A percentile compares a stretch with the other conserved stretches of the same genome.
Conservation (phyloP, 2,113 vertebrate genomes). For the Prionailurus bengalensis region DNA sequence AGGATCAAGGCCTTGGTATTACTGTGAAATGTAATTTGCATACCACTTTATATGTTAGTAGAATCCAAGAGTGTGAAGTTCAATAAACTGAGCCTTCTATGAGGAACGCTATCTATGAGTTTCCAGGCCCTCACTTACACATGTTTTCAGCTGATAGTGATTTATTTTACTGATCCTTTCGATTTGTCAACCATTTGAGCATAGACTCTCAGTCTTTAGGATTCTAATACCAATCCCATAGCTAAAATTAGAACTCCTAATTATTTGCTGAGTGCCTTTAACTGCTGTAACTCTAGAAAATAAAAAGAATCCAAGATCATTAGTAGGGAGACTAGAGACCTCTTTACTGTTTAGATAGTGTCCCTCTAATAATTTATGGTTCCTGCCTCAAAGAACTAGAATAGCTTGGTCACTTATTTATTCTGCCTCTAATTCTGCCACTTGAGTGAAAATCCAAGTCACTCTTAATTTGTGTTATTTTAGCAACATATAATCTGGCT, state of each 20-base stretch:
- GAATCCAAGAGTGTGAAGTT: constrained; percentile 36
- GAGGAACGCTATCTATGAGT: background rate
- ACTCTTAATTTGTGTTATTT: constrained; percentile 79
- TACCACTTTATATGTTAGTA: constrained; percentile 28
- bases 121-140: background rate
- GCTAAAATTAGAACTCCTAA: constrained; percentile 73
- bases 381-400: constrained; percentile 67
- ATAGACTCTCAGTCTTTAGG: constrained; percentile 18
- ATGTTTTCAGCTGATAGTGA: constrained; percentile 40
- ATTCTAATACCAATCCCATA: constrained; percentile 44
- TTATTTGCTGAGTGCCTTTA: constrained; percentile 30
- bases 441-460: constrained; percentile 64
- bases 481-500: constrained; percentile 73
- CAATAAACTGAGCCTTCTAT: constrained; percentile 1
- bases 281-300: constrained; percentile 50
- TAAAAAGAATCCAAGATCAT: constrained; percentile 8
- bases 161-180: constrained; percentile 53
- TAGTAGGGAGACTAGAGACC: background rate
- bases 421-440: constrained; percentile 68
- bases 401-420: constrained; percentile 69
- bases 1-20: background rate
- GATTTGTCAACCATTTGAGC: constrained; percentile 29
- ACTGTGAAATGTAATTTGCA: constrained; percentile 64
- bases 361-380: constrained; percentile 54
- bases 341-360: background rate